Evolutionary conservation across 1,140 invertebrate genomes (phyloP).

Genomic region (Drosophila dunni): DNA sequence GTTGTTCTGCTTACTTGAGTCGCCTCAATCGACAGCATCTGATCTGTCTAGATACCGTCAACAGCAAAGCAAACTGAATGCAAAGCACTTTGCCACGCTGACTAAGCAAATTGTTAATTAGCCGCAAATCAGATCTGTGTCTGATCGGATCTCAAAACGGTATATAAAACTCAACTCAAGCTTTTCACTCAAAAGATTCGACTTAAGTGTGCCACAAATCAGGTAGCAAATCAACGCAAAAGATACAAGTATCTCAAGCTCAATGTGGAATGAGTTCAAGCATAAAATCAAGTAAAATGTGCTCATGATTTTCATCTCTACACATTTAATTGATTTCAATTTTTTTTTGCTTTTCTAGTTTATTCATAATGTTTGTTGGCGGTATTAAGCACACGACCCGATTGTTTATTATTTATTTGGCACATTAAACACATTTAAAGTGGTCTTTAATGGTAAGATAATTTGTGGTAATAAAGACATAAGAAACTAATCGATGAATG

Average conservation of each 20-base stretch:
- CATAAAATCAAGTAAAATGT: constrained; percentile 1
- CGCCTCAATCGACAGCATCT: constrained; percentile 11
- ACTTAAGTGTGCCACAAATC: constrained; percentile 21
- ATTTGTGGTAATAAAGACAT: too few species aligned
- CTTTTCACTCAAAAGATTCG: constrained; percentile 1
- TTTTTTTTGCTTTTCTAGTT: neutral
- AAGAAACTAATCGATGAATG: too few species aligned
- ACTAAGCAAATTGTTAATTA: constrained; percentile 55
- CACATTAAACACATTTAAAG: neutral
- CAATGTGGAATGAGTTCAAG: neutral
- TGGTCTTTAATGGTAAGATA: too few species aligned
- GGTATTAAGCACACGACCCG: neutral
- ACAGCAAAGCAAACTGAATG: constrained; percentile 27
- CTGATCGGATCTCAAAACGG: constrained; percentile 14
- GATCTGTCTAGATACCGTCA: constrained; percentile 47
- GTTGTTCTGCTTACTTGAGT: neutral
- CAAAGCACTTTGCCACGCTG: constrained; percentile 44
- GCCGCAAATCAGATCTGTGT: constrained; percentile 36
- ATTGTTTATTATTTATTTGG: neutral
- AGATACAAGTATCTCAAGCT: neutral
- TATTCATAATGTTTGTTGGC: neutral
- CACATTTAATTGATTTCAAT: constrained; percentile 2
- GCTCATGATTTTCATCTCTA: constrained; percentile 6
- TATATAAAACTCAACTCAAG: constrained; percentile 3
- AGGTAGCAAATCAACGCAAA: neutral